A percentile compares a stretch with the other conserved stretches of the same genome.
Evolutionary conservation across 2,113 vertebrate genomes (phyloP).

Genomic region (Donacobius atricapilla): DNA sequence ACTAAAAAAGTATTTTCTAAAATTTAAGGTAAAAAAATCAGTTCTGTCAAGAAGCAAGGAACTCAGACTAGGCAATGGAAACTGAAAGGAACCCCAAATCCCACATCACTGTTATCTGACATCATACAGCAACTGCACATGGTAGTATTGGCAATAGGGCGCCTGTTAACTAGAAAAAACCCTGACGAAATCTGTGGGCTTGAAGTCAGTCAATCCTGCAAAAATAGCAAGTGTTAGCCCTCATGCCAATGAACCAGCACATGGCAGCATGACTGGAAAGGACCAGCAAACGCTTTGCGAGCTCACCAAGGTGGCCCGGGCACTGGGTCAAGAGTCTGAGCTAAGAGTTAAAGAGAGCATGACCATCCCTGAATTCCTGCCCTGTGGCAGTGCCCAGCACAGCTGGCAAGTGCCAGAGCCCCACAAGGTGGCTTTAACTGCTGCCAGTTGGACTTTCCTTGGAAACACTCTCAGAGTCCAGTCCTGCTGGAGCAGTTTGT

Average conservation of each 20-base stretch:
- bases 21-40: slow-evolving; percentile 4
- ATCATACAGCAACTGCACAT: background rate
- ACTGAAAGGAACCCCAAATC: background rate
- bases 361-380: background rate
- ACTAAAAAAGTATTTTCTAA: background rate
- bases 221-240: background rate
- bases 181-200: background rate
- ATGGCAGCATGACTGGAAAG: background rate
- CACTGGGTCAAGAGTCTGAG: background rate
- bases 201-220: background rate
- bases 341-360: background rate
- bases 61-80: background rate
- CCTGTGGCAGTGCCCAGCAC: background rate
- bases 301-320: background rate
- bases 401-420: background rate
- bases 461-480: background rate
- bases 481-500: background rate
- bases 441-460: background rate
- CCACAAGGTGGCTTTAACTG: background rate
- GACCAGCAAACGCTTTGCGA: background rate
- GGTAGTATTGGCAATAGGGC: background rate
- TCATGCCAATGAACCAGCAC: background rate
- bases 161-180: background rate
- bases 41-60: background rate
- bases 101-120: background rate